Base-by-base conservation (phyloP, 2,113 vertebrate genomes). In the Chlamydotis undulata region DNA sequence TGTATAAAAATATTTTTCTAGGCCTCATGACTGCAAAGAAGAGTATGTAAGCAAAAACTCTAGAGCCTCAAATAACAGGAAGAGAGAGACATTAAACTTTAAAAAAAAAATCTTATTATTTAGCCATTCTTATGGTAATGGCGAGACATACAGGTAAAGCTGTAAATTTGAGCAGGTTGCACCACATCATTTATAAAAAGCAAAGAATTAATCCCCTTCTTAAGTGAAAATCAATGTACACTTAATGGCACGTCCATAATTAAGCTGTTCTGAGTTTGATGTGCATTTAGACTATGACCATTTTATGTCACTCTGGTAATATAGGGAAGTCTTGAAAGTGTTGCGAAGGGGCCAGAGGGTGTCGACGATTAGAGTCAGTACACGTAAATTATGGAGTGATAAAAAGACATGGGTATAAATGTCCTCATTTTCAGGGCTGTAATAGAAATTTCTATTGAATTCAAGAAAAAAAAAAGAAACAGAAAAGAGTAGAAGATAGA, bases 211-310 rank as follows among this genome's bases (percentile, higher is more conserved):
- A 86, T 96, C 47, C 19, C 39, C 35, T 47, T 47, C 43, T 91
- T 95, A 90, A 86, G 69, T 81, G 79, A 82, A 95, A 93, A 94
- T 96, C 88, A 80, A 84, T 92, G 37, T 55, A 49, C 45, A 71
- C 12, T 89, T 96, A 95, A 89, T 75, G 24, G 52, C 45, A 76
- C 9, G 77, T 84, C 29, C 53, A 68, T 84, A 93, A 93, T 90
- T 83, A 94, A 95, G 23, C 50, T 83, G 41, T 75, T 91, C 77
- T 57, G 57, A 83, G 37, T 73, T 75, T 82, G 53, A 77, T 76
- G 17, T 82, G 12, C 77, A 59, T 95, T 94, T 82, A 84, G 23
- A 35, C 19, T 74, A 28, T n/a, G 39, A 77, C 25, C 49, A 82
- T 91, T 91, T 87, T 61, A 63, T 76, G 41, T 89, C 71, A 76